Evolutionary conservation across 2,113 vertebrate species (phyloP), one percentile per base, ranked within the genome.

Genomic region (Candoia aspera): DNA sequence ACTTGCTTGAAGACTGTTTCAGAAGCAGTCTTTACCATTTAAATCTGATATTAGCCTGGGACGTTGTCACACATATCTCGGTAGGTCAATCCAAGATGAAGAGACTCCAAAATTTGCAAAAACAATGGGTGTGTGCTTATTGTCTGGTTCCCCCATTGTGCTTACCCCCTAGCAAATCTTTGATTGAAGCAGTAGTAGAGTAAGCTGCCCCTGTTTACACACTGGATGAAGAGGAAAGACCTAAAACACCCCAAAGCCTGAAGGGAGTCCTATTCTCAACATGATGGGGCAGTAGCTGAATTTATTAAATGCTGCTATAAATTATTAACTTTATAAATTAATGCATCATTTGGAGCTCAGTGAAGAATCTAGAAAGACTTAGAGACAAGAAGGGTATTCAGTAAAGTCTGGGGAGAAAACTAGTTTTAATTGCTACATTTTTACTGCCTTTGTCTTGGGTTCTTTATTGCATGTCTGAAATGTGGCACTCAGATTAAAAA

Each of bases 311-410:
- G 94, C 93, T 89, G 89, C 94, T 92, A 94, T 91, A 84, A 83
- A 89, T 93, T 92, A 42, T 95, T 93, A 91, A 92, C 95, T 94
- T 92, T 46, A 83, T 93, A 90, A 93, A 58, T 87, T 58, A 58
- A 37, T 24, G 60, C 93, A 93, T 93, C 23, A 73, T 84, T 84
- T 90, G 93, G 93, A 93, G 91, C 93, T 94, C 92, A 55, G 91
- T 90, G 85, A 94, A 95, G 93, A 92, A 94, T 95, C 94, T 94
- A 90, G 94, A 94, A 96, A 95, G 92, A 94, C 90, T 94, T 96
- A 91, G 84, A 94, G 93, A 93, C 94, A 96, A 96, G 96, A 96
- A 93, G 90, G 91, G 91, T 95, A 94, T 96, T 96, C 94, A 95
- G 79, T 94, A 58, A 55, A 29, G 91, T 86, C n/a, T 64, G 58